A percentile compares a stretch with the other conserved stretches of the same genome.
These are phyloP conservation scores for Pachyuromys duprasi DNA, from an alignment of 2,797 vertebrate species.

Conservation along the genomic window DNA sequence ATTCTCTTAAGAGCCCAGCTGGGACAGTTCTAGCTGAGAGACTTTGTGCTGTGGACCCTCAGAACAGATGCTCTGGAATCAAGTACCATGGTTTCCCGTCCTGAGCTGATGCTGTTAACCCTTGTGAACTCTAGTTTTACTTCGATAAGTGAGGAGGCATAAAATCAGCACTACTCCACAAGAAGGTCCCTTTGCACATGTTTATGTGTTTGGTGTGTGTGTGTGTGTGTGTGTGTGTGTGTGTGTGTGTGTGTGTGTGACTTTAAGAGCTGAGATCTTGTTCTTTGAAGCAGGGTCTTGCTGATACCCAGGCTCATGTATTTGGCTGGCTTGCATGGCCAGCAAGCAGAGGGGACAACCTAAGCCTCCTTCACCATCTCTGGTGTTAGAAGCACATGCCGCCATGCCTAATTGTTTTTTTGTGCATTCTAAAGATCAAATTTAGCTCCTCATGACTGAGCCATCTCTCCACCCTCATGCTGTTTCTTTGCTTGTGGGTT, in stretches of 20 bases:
- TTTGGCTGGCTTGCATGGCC: background rate
- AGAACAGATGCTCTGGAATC: background rate
- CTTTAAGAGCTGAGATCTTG: background rate
- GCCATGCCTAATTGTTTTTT: background rate
- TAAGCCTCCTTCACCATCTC: background rate
- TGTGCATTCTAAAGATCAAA: background rate
- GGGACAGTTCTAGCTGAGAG: background rate
- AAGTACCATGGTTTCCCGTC: background rate
- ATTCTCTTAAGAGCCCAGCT: background rate
- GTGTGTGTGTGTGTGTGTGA: background rate
- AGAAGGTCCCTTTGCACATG: background rate
- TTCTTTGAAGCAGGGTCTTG: background rate
- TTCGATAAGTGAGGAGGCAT: background rate
- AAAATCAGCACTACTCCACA: background rate
- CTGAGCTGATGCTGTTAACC: background rate
- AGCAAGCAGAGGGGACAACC: background rate
- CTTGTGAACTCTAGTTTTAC: background rate
- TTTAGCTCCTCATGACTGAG: background rate
- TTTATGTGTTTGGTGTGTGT: background rate
- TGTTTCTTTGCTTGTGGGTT: background rate
- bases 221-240: background rate
- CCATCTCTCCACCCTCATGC: background rate
- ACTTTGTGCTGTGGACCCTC: conserved; percentile 51
- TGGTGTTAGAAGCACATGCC: background rate
- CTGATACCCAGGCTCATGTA: background rate